phyloP scores from a whole-genome alignment of 2,797 vertebrate genomes.

The Girardinus metallicus region DNA sequence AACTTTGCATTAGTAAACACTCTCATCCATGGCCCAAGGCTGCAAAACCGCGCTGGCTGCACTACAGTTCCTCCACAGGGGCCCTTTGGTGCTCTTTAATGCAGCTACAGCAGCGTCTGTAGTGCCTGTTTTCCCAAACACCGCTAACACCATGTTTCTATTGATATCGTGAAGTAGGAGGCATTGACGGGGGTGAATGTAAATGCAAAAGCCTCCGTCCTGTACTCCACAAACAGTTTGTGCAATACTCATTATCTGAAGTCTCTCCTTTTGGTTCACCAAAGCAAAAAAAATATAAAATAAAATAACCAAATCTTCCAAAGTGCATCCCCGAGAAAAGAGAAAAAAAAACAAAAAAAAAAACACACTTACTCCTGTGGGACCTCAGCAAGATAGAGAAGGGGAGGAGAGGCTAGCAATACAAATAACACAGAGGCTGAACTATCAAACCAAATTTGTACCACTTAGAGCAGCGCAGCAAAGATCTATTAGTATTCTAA shows the following conservation, averaged over 20 bases:
- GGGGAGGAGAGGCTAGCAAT: conserved; percentile 49
- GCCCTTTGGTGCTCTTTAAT: conserved; percentile 69
- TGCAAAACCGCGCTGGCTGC: conserved; percentile 46
- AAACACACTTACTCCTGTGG: conserved; percentile 48
- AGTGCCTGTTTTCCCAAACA: conserved; percentile 65
- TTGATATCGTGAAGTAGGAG: conserved; percentile 68
- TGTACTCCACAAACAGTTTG: conserved; percentile 61
- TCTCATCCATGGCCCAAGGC: conserved; percentile 36
- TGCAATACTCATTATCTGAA: conserved; percentile 72
- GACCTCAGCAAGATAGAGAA: conserved; percentile 53
- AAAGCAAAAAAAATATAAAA: conserved; percentile 47
- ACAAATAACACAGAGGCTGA: conserved; percentile 73
- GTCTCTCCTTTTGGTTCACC: conserved; percentile 59
- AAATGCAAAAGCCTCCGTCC: conserved; percentile 45
- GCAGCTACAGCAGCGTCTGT: conserved; percentile 54
- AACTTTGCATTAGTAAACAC: conserved; percentile 47
- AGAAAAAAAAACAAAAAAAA: conserved; percentile 31
- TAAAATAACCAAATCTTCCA: conserved; percentile 55
- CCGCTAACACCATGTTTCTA: conserved; percentile 48
- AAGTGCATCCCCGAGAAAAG: conserved; percentile 32
- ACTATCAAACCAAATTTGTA: conserved; percentile 78
- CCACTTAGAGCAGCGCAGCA: conserved; percentile 54
- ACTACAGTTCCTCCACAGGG: conserved; percentile 65
- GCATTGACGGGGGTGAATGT: conserved; percentile 62
- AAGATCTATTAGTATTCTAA: conserved; percentile 67